A percentile compares a stretch with the other conserved stretches of the same genome.
These are phyloP conservation scores for Pedicia rivosa DNA, from an alignment of 2,888 invertebrate species.

Conservation along the genomic window DNA sequence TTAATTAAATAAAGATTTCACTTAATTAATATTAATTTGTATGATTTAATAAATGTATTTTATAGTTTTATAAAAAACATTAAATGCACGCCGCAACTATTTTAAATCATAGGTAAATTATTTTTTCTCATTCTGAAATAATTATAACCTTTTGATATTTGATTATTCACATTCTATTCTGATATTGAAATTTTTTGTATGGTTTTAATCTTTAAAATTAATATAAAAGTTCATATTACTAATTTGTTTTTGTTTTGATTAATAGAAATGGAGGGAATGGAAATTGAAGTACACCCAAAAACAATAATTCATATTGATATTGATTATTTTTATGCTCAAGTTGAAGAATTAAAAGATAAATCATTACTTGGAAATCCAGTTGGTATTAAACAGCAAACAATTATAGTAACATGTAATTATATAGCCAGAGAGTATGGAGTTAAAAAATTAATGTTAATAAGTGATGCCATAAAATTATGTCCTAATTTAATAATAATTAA, in stretches of 20 bases:
- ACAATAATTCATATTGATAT: constrained; percentile 66
- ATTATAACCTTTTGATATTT: no score
- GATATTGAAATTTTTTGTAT: no score
- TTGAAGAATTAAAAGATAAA: constrained; percentile 61
- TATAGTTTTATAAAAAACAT: no score
- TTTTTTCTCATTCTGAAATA: no score
- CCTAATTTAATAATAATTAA: constrained; percentile 58
- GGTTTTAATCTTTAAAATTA: neutral
- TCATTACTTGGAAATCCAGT: constrained; percentile 47
- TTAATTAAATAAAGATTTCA: no score
- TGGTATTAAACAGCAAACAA: constrained; percentile 71
- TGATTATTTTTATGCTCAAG: constrained; percentile 78
- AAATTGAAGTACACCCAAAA: constrained; percentile 36
- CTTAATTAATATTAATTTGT: no score
- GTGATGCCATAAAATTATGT: constrained; percentile 58
- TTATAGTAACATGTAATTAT: constrained; percentile 75
- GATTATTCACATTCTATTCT: no score
- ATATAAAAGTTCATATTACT: neutral
- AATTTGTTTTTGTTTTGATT: no score
- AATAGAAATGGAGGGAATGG: constrained; percentile 9
- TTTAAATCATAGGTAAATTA: no score
- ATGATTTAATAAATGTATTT: no score
- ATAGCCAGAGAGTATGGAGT: constrained; percentile 59
- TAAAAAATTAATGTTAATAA: constrained; percentile 58
- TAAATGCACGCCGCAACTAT: no score